phyloP scores from a whole-genome alignment of 2,113 vertebrate species.

The Chaetura pelagica region DNA sequence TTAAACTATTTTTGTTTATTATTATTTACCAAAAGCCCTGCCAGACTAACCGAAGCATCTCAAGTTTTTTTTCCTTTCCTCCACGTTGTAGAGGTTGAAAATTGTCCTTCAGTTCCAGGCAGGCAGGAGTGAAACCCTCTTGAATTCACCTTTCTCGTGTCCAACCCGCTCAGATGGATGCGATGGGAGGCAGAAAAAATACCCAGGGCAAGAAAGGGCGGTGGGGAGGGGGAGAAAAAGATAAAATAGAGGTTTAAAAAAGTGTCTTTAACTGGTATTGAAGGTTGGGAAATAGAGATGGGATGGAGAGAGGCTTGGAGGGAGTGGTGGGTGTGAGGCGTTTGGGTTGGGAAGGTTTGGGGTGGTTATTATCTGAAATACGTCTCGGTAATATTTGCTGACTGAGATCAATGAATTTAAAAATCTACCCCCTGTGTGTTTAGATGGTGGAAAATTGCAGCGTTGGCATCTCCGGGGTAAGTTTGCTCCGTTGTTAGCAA shows the following conservation, averaged over 20 bases:
- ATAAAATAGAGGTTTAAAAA: background rate
- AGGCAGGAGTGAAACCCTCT: background rate
- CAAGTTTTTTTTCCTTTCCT: background rate
- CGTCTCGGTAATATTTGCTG: slow-evolving; percentile 56
- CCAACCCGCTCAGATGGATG: background rate
- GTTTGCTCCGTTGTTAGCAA: slow-evolving; percentile 9
- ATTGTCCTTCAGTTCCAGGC: background rate
- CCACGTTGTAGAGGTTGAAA: background rate
- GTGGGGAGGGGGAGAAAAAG: background rate
- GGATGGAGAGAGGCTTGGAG: background rate
- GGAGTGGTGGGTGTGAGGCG: background rate
- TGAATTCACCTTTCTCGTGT: background rate
- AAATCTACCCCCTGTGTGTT: slow-evolving; percentile 51
- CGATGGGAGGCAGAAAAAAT: background rate
- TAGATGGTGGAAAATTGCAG: slow-evolving; percentile 15
- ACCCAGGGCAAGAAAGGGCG: background rate
- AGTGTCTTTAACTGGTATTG: background rate
- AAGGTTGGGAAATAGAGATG: background rate
- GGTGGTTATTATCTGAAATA: background rate
- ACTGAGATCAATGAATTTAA: slow-evolving; percentile 41
- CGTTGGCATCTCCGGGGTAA: slow-evolving; percentile 38
- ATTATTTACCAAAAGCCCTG: background rate
- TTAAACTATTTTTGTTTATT: background rate
- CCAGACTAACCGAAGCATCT: background rate
- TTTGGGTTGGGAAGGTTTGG: background rate